phyloP scores from a whole-genome alignment of 2,797 vertebrate genomes.

The Squalus acanthias region DNA sequence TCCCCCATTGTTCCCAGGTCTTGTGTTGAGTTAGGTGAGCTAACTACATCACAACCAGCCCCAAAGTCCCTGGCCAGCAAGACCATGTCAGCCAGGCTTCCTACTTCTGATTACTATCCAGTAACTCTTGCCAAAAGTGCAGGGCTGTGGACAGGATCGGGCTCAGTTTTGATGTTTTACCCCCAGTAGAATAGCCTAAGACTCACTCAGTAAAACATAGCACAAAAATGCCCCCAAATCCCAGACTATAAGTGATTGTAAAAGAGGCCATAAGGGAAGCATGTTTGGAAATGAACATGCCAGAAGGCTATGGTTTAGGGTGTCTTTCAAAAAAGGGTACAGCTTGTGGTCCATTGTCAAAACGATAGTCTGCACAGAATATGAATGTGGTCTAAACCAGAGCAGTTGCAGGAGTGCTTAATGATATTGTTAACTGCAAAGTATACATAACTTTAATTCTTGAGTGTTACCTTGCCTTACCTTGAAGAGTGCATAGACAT shows the following conservation, averaged over 20 bases:
- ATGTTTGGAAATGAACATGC: neutral
- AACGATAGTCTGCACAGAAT: neutral
- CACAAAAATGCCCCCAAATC: neutral
- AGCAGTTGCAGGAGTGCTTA: neutral
- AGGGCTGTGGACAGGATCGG: neutral
- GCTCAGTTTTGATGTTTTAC: neutral
- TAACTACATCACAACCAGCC: neutral
- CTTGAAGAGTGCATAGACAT: neutral
- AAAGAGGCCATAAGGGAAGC: neutral
- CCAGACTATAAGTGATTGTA: neutral
- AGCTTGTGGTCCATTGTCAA: neutral
- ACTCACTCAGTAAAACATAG: neutral
- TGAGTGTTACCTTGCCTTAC: neutral
- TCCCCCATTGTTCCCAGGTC: neutral
- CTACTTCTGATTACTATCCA: neutral
- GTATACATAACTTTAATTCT: neutral
- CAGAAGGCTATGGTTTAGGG: neutral
- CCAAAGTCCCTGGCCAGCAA: neutral
- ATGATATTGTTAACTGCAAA: neutral
- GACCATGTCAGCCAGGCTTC: neutral
- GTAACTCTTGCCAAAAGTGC: neutral
- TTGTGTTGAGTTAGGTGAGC: neutral
- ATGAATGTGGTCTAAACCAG: neutral
- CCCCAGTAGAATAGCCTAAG: neutral
- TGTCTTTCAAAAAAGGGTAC: neutral